Percentiles rank a stretch among this genome's conserved stretches.
Evolutionary conservation across 2,113 vertebrate species (phyloP).

Genomic region (Zingel zingel): DNA sequence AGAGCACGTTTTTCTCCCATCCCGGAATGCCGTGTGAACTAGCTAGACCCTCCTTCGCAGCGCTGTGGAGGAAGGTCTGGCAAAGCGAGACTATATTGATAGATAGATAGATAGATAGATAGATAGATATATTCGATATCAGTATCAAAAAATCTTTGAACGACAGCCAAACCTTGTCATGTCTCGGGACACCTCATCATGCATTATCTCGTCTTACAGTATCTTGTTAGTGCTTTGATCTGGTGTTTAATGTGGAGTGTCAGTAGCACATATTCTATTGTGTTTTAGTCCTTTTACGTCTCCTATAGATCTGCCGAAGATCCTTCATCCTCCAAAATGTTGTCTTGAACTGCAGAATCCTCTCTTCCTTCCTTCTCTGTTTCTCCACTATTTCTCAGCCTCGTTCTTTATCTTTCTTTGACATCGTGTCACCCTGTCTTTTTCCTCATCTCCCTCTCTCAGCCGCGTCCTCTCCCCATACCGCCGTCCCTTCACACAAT

Average conservation of each 20-base stretch:
- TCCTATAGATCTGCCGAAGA: background rate
- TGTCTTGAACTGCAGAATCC: background rate
- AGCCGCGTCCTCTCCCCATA: constrained; percentile 1
- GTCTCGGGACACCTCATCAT: background rate
- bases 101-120: too few species aligned
- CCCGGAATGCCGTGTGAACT: too few species aligned
- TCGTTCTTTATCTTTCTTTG: background rate
- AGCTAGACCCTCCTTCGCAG: too few species aligned
- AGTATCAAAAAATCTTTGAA: too few species aligned
- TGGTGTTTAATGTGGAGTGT: background rate
- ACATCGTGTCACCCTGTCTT: constrained; percentile 19
- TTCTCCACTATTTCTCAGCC: constrained; percentile 6
- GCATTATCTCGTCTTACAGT: background rate
- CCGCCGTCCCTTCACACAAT: constrained; percentile 30
- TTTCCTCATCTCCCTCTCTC: constrained; percentile 19
- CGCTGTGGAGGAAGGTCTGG: too few species aligned
- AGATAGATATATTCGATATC: too few species aligned
- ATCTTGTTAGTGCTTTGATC: constrained; percentile 2
- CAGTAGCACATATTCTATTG: background rate
- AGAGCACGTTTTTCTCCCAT: too few species aligned
- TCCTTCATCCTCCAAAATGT: background rate
- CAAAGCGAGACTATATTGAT: too few species aligned
- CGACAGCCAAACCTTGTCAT: too few species aligned
- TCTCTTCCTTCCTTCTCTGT: background rate
- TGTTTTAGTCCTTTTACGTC: background rate